Evolutionary conservation across 2,113 vertebrate genomes (phyloP), one percentile per base, ranked within the genome.

Genomic region (Steatornis caripensis): DNA sequence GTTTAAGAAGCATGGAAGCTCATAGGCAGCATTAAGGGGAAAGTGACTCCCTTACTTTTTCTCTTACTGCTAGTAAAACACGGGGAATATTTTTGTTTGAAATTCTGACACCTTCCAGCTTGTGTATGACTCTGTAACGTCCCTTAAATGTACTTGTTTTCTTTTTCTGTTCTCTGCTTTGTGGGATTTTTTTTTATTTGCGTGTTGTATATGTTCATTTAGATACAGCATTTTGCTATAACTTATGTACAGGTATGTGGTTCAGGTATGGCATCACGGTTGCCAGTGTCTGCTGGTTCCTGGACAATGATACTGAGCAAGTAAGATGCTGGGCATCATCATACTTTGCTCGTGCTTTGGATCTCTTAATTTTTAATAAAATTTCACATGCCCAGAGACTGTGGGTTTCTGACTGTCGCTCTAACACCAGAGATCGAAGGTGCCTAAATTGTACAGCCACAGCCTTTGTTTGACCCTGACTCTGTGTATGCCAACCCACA

Each of bases 341-440:
- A 0, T 51, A 30, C 70, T 94, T 94, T 76, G 82, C 78, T 91
- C 39, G 82, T 64, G 88, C 82, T 88, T 92, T 97, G 75, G 49
- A 83, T 68, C 66, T 85, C 53, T 54, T 48, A 6, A 79, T 96
- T 97, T 94, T 91, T 85, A 92, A 94, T 96, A 94, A 91, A 94
- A 93, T 48, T 51, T 72, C 54, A 55, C 0, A 0, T 93, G 61
- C 83, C 85, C 70, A 34, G 82, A 72, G 48, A 16, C 53, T 48
- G 23, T 81, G 84, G 66, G 22, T 95, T 87, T 79, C 66, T 79
- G 70, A 71, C 57, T 60, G 12, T 93, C 48, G 76, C 89, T 91
- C 26, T 11, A 15, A 45, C 46, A 27, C 46, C 55, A 24, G 9
- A 51, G 37, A 26, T 11, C 0, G 1, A 87, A 26, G 58, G 13